Conservation (phyloP, 2,797 vertebrate species). For the Allenopithecus nigroviridis region DNA sequence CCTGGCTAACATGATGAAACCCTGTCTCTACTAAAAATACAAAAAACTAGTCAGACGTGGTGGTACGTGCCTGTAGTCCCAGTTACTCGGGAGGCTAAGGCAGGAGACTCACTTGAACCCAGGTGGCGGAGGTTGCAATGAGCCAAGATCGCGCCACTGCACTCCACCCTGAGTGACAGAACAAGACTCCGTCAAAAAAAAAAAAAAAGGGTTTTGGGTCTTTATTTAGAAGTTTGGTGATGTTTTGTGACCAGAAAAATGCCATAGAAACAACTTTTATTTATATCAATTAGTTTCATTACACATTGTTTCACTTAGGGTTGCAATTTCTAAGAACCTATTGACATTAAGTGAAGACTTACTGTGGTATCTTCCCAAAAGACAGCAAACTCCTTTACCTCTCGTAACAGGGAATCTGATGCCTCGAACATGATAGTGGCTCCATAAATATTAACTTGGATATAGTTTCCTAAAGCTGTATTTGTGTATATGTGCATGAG, state of each 20-base stretch:
- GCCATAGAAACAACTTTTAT: neutral
- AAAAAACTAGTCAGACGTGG: too few species aligned
- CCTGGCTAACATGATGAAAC: too few species aligned
- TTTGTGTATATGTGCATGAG: neutral
- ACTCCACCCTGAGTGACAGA: too few species aligned
- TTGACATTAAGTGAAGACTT: neutral
- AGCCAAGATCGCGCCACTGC: too few species aligned
- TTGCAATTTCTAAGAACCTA: neutral
- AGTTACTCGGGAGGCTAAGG: too few species aligned
- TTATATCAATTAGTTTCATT: neutral
- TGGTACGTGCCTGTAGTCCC: too few species aligned
- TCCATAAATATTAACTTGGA: neutral
- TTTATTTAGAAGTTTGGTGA: neutral
- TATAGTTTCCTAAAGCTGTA: neutral
- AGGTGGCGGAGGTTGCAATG: too few species aligned
- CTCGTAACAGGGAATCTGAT: neutral
- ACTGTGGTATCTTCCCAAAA: neutral
- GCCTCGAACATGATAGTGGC: neutral
- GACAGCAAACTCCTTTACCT: neutral
- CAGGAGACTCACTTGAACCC: too few species aligned
- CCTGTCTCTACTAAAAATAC: too few species aligned
- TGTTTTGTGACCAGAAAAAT: neutral
- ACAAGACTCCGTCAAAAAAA: too few species aligned
- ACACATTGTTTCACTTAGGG: neutral
- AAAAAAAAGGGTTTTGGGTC: too few species aligned